A percentile compares a stretch with the other conserved stretches of the same genome.
phyloP scores from a whole-genome alignment of 2,888 invertebrate genomes.

The Rugalucina vietnamica region DNA sequence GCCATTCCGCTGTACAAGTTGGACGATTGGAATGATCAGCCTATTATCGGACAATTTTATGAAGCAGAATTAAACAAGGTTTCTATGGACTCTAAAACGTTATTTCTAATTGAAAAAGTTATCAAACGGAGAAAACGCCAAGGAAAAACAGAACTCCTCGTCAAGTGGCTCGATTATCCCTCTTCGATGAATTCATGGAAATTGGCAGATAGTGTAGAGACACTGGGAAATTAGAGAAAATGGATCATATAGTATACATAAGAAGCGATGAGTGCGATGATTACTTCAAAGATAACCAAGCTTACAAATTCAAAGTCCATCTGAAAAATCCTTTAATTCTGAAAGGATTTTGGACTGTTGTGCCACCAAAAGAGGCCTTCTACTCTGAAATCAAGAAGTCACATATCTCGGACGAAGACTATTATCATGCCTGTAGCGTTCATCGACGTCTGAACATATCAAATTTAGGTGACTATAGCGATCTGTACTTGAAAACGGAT shows the following conservation, averaged over 20 bases:
- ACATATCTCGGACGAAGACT: background rate
- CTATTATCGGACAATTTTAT: slow-evolving; percentile 18
- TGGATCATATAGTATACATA: slow-evolving; percentile 3
- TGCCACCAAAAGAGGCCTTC: background rate
- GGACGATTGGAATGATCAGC: background rate
- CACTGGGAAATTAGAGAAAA: background rate
- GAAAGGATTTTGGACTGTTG: slow-evolving; percentile 7
- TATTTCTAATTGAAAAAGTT: background rate
- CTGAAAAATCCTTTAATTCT: background rate
- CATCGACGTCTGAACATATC: background rate
- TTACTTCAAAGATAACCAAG: slow-evolving; percentile 9
- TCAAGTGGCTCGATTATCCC: slow-evolving; percentile 6
- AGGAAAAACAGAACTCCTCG: background rate
- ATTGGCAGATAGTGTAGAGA: background rate
- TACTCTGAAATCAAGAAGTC: background rate
- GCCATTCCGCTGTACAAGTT: background rate
- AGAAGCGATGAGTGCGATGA: slow-evolving; percentile 5
- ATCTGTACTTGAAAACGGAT: slow-evolving; percentile 10
- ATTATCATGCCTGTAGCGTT: background rate
- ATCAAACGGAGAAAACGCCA: background rate
- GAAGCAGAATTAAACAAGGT: slow-evolving; percentile 15
- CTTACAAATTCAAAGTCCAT: slow-evolving; percentile 10
- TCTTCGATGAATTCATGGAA: background rate
- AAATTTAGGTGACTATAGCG: background rate
- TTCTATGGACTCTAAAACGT: background rate